Evolutionary conservation across 2,113 vertebrate genomes (phyloP), one percentile per base, ranked within the genome.

Genomic region (Oceanites oceanicus): DNA sequence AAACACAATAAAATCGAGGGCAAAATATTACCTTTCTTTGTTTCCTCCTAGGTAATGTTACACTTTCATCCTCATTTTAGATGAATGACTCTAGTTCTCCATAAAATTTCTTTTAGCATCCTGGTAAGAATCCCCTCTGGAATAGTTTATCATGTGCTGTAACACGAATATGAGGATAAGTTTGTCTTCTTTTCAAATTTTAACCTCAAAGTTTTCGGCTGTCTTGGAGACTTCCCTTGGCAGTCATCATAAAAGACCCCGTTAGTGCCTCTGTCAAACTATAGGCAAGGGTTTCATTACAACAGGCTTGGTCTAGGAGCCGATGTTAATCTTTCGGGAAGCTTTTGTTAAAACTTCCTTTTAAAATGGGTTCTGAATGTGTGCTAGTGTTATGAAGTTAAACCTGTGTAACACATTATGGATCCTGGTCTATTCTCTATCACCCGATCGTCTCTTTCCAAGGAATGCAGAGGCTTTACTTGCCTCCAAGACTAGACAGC

Each of bases 141-240:
- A 85, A 91, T 79, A 87, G 63, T 93, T 97, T 87, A 90, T 97
- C 89, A 75, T 88, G 81, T 49, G 71, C 86, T 89, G 76, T 92
- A 95, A 88, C 75, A 71, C 6, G 78, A 94, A 73, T 90, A 92
- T 52, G 88, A 75, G 81, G 66, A 29, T 59, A 92, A 74, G 80
- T 94, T 92, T 94, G 73, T 94, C 86, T 96, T 95, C 80, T 87
- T 97, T 95, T 93, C 93, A 94, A 91, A 82, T 80, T 74, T 76
- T 95, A 87, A 96, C 93, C 92, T 96, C 92, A 91, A 88, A 72
- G 45, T 94, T 89, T 95, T 94, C 3, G 0, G 45, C 86, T 94
- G 73, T 88, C 88, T 91, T 95, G 74, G 82, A 95, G 55, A 79
- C 93, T 96, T 96, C 88, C 86, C 86, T 85, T 97, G 95, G 95